These are phyloP conservation scores for Argynnis bischoffii DNA, from an alignment of 2,888 invertebrate species.

Conservation along the genomic window DNA sequence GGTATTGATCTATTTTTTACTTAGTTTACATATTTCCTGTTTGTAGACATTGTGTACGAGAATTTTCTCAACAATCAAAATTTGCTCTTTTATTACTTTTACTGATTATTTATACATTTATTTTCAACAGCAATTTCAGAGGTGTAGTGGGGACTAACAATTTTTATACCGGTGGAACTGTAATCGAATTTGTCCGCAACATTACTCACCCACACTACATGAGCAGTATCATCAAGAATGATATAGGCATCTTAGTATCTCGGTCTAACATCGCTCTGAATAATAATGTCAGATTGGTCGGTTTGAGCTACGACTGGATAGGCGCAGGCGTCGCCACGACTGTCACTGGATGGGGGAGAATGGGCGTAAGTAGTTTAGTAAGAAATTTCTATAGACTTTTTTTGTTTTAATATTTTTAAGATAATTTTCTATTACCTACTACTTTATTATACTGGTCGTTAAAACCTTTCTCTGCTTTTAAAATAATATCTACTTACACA, in stretches of 20 bases:
- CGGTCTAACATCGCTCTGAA: slow-evolving; percentile 33
- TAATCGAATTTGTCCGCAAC: slow-evolving; percentile 51
- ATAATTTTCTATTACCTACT: too few species aligned
- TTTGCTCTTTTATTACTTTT: background rate
- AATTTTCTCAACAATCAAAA: too few species aligned
- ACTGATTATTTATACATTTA: background rate
- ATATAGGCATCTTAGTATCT: slow-evolving; percentile 48
- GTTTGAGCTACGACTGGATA: slow-evolving; percentile 41
- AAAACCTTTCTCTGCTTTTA: too few species aligned
- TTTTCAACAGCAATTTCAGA: slow-evolving; percentile 9
- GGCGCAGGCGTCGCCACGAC: slow-evolving; percentile 41
- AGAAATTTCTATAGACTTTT: background rate
- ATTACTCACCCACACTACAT: slow-evolving; percentile 62
- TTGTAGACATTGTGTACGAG: too few species aligned
- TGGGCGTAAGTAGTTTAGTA: slow-evolving; percentile 12
- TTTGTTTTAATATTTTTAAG: background rate
- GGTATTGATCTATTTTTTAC: too few species aligned
- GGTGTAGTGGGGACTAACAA: slow-evolving; percentile 40
- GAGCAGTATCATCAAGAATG: slow-evolving; percentile 45
- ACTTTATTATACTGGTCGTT: too few species aligned
- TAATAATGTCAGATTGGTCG: slow-evolving; percentile 32
- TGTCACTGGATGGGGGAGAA: slow-evolving; percentile 51
- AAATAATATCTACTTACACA: too few species aligned
- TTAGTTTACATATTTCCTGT: too few species aligned
- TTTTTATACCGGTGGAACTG: slow-evolving; percentile 55